A percentile compares a stretch with the other conserved stretches of the same genome.
Evolutionary conservation across 2,797 vertebrate species (phyloP).

Genomic region (Xerus rutilus): DNA sequence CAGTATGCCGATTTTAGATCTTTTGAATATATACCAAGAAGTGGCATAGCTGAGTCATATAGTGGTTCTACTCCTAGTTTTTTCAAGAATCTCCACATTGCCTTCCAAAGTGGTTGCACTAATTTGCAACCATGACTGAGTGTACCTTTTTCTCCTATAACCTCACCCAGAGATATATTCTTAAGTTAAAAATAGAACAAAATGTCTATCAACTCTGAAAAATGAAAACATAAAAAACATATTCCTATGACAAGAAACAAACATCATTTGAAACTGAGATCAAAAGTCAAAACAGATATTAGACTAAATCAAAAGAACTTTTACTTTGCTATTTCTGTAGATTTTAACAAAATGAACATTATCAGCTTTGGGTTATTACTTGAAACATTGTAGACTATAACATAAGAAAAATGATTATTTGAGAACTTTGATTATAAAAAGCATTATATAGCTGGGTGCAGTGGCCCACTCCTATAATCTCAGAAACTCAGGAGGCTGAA

Average conservation of each 20-base stretch:
- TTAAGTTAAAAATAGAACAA: slow-evolving; percentile 28
- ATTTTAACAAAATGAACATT: slow-evolving; percentile 26
- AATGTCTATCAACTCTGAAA: slow-evolving; percentile 5
- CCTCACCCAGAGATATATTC: background rate
- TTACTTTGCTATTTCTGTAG: slow-evolving; percentile 13
- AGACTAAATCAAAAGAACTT: slow-evolving; percentile 9
- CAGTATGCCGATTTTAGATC: too few relatives aligned
- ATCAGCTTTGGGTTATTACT: background rate
- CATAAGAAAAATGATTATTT: background rate
- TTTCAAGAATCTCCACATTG: too few relatives aligned
- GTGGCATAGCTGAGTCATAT: too few relatives aligned
- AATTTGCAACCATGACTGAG: too few relatives aligned
- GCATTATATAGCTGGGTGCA: background rate
- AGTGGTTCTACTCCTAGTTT: too few relatives aligned
- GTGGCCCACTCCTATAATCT: background rate
- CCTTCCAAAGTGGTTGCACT: too few relatives aligned
- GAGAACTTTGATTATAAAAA: slow-evolving; percentile 47
- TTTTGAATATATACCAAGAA: too few relatives aligned
- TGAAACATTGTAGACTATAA: background rate
- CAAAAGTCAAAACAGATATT: slow-evolving; percentile 29
- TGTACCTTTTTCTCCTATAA: too few relatives aligned
- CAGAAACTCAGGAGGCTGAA: background rate
- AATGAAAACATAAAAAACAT: background rate
- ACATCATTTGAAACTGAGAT: slow-evolving; percentile 4
- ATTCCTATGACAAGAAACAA: background rate